Conservation (phyloP, 2,888 invertebrate species). For the Yponomeuta evonymella region DNA sequence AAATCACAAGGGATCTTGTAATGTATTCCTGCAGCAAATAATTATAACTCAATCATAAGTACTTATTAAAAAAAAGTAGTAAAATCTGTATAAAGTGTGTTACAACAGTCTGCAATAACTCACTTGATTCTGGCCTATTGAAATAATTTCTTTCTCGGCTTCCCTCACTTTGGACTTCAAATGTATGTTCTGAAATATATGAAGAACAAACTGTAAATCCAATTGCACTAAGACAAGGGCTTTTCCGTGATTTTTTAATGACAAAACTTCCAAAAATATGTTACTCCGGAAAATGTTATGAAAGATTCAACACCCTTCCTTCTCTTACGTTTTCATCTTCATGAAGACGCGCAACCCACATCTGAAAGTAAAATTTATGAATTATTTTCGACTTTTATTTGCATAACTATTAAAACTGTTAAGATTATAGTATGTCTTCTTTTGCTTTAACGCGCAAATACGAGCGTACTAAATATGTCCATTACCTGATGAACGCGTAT, state of each 20-base stretch:
- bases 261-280: background rate
- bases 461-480: background rate
- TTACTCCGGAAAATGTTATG: background rate
- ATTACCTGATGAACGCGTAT: constrained; percentile 79
- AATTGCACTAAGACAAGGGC: background rate
- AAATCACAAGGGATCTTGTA: no score
- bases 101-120: constrained; percentile 30
- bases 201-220: constrained; percentile 17
- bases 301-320: background rate
- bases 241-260: background rate
- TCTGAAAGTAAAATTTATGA: constrained; percentile 45
- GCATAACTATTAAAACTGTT: no score
- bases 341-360: constrained; percentile 73
- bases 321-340: constrained; percentile 74
- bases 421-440: no score
- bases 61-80: no score
- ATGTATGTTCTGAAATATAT: constrained; percentile 64
- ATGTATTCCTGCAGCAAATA: no score
- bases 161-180: constrained; percentile 74
- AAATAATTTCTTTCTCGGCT: constrained; percentile 76
- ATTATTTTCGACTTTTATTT: constrained; percentile 7
- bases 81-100: no score
- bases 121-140: constrained; percentile 77
- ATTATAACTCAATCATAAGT: no score
- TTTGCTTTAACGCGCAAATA: no score